Percentiles rank a stretch among this genome's conserved stretches.
Evolutionary conservation across 1,140 invertebrate species (phyloP).

Genomic region (Caenorhabditis tropicalis): DNA sequence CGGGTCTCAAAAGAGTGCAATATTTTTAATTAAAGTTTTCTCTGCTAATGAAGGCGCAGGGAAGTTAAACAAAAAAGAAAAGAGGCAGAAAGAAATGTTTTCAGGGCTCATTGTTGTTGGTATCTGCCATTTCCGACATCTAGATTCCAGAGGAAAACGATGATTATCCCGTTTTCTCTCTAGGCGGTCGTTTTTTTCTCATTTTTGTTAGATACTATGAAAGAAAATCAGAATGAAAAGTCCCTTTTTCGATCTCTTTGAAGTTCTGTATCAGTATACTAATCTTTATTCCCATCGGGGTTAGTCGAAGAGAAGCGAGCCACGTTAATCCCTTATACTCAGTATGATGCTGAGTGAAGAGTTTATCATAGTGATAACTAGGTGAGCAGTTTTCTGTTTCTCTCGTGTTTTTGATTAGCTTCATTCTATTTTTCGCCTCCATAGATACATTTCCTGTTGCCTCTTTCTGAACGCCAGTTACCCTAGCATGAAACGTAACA

Average conservation of each 20-base stretch:
- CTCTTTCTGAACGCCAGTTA: not conserved
- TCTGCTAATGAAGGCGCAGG: no score
- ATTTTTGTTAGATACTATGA: not conserved
- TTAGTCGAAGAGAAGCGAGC: not conserved
- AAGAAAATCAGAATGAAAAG: not conserved
- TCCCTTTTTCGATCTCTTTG: no score
- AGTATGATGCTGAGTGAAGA: not conserved
- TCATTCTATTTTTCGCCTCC: not conserved
- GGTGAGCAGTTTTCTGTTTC: not conserved
- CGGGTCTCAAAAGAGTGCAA: no score
- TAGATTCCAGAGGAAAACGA: not conserved
- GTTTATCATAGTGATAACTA: not conserved
- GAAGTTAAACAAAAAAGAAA: no score
- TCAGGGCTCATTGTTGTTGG: not conserved
- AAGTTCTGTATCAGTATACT: no score
- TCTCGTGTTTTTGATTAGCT: not conserved
- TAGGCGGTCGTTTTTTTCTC: not conserved
- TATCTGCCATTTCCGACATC: not conserved
- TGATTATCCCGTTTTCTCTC: not conserved
- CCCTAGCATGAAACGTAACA: not conserved
- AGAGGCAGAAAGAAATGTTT: not conserved
- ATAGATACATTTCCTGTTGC: not conserved
- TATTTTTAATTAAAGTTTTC: no score
- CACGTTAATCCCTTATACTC: not conserved
- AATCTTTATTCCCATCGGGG: not conserved